Conservation (phyloP, 2,797 vertebrate species). For the Karalla daura region DNA sequence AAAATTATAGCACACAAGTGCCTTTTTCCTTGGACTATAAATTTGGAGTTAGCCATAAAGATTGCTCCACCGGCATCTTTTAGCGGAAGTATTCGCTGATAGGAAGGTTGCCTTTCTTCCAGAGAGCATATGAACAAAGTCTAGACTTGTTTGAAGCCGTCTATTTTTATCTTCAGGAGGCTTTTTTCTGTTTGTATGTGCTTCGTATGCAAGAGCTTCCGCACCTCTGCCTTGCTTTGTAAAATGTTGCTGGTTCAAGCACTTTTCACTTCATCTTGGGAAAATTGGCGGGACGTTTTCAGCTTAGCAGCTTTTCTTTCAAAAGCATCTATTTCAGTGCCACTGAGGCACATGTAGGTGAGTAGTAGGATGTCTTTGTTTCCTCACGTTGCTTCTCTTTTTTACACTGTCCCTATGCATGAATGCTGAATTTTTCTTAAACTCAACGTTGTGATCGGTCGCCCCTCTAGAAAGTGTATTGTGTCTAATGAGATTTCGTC, state of each 20-base stretch:
- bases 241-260: constrained; percentile 82
- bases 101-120: constrained; percentile 37
- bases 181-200: constrained; percentile 72
- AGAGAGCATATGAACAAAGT: constrained; percentile 48
- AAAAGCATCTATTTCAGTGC: constrained; percentile 46
- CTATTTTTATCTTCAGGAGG: constrained; percentile 74
- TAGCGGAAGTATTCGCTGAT: constrained; percentile 22
- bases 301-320: constrained; percentile 68
- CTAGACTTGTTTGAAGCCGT: constrained; percentile 72
- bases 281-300: constrained; percentile 73
- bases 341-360: constrained; percentile 30
- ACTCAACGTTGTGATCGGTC: constrained; percentile 59
- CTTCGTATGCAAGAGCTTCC: constrained; percentile 70
- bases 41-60: constrained; percentile 14
- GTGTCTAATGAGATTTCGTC: constrained; percentile 83
- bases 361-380: constrained; percentile 52
- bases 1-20: not conserved
- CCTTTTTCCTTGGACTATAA: not conserved
- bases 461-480: constrained; percentile 60
- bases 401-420: constrained; percentile 64
- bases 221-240: constrained; percentile 72
- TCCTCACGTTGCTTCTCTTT: constrained; percentile 48
- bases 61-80: constrained; percentile 20
- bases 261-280: constrained; percentile 74
- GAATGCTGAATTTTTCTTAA: constrained; percentile 60